Evolutionary conservation across 2,888 invertebrate species (phyloP), one percentile per base, ranked within the genome.

Genomic region (Oscheius sp.): DNA sequence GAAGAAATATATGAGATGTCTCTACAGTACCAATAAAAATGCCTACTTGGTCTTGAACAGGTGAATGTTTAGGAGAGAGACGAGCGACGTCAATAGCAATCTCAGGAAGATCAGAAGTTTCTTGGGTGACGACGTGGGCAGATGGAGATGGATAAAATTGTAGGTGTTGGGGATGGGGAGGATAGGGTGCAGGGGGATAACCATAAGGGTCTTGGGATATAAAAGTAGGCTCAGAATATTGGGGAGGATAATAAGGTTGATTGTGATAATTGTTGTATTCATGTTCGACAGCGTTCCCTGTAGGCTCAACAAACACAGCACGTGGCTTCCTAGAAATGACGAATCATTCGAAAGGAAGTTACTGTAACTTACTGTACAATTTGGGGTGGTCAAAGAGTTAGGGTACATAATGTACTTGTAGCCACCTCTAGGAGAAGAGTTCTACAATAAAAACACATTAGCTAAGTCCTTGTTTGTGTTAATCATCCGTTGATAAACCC

Each of bases 261-360:
- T 54, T 32, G 20, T 44, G 36, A 57, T 63, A 47, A n/a, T 41
- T 44, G 59, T 41, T 44, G 59, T 28, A 59, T 38, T 41, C 17
- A 44, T 28, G 28, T 70, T 71, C 67, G 64, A 64, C 64, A 68
- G 69, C 59, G 54, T 70, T 63, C 45, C 66, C 70, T 41, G 70
- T 76, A 77, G 77, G 77, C 79, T 79, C 82, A 81, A 83, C 83
- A 83, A 83, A 83, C 83, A 77, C 83, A 83, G 75, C 83, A 83
- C 80, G 72, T 67, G 72, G 69, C 75, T 74, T 75, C 78, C 80
- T 80, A 71, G 12, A 59, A 24, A 0, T 44, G 5, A 28, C 20
- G n/a, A 5, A 44, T 41, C 2, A 5, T 4, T 41, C 8, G 24
- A 24, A 8, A 65, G 67, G 8, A 8, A 26, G 38, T 38, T n/a